Evolutionary conservation across 2,113 vertebrate genomes (phyloP), one percentile per base, ranked within the genome.

Genomic region (Pyrgilauda ruficollis): DNA sequence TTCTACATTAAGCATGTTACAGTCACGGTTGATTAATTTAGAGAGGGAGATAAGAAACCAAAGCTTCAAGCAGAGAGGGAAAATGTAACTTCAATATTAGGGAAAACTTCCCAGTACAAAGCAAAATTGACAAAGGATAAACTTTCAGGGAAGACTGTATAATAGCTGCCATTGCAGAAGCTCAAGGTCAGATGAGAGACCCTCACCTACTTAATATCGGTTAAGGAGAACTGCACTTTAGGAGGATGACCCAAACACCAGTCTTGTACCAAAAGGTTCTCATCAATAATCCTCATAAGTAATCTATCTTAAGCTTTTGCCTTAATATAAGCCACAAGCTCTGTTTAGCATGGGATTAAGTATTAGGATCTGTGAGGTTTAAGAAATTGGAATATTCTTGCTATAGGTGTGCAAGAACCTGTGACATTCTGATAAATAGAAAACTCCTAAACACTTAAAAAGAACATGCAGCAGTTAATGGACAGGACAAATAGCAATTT

Each of bases 1-100:
- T 94, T 94, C 47, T 94, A 72, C 66, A 89, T 84, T 92, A 92
- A 87, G 33, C 24, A 74, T 68, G 63, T 81, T 74, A 44, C 27
- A 78, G 55, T 94, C 64, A 80, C 31, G 17, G 75, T 44, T 63
- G 64, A 90, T 93, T 93, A 88, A 83, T 90, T 63, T 84, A 63
- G 64, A 62, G 49, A 72, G n/a, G 20, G 84, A 72, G 82, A 87
- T 66, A 93, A 87, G 69, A 94, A 93, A 78, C 3, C 30, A 63
- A 80, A 93, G 27, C 63, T 88, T 96, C 79, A 92, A 85, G 61
- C 4, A 3, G 30, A 91, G 22, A 88, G 8, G 7, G 8, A 74
- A 84, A 89, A 86, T 17, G 3, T 78, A 72, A 78, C 28, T 88
- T 80, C 2, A 2, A 41, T 80, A 56, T 81, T 31, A 84, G 6